Percentiles rank a stretch among this genome's conserved stretches.
Evolutionary conservation across 2,888 invertebrate species (phyloP).

Genomic region (Ichneumoninae sp.): DNA sequence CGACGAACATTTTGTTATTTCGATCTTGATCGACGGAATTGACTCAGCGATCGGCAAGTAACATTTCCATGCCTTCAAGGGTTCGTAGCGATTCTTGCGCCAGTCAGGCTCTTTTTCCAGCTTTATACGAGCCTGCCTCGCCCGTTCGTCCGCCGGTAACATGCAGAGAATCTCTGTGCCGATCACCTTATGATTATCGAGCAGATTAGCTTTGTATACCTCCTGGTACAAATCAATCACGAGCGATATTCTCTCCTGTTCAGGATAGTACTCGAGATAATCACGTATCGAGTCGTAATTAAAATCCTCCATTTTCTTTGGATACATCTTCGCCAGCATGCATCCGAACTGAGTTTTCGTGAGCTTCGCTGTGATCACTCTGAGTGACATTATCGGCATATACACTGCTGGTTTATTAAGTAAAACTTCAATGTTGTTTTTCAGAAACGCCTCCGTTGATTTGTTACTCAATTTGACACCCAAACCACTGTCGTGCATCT

Average conservation of each 20-base stretch:
- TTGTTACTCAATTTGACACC: constrained; percentile 71
- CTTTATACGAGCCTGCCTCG: constrained; percentile 71
- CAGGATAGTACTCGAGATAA: constrained; percentile 73
- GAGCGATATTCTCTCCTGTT: constrained; percentile 67
- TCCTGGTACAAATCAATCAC: constrained; percentile 71
- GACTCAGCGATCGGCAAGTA: constrained; percentile 74
- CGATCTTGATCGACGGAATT: constrained; percentile 71
- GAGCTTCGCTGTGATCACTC: constrained; percentile 67
- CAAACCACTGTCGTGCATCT: constrained; percentile 56
- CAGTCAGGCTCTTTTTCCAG: constrained; percentile 61
- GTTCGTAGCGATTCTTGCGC: neutral
- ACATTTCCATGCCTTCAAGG: constrained; percentile 71
- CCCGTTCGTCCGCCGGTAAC: constrained; percentile 74
- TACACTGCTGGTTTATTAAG: constrained; percentile 71
- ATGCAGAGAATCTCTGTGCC: constrained; percentile 67
- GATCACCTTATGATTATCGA: constrained; percentile 65
- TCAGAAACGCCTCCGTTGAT: constrained; percentile 72
- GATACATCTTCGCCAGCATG: constrained; percentile 73
- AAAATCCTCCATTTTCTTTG: constrained; percentile 58
- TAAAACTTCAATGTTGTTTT: constrained; percentile 70
- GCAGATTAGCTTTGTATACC: constrained; percentile 70
- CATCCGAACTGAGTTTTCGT: constrained; percentile 69
- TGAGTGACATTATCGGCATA: constrained; percentile 70
- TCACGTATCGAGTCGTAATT: constrained; percentile 28
- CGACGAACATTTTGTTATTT: constrained; percentile 70